Conservation (phyloP, 1,140 invertebrate species). For the Drosophila leontia region DNA sequence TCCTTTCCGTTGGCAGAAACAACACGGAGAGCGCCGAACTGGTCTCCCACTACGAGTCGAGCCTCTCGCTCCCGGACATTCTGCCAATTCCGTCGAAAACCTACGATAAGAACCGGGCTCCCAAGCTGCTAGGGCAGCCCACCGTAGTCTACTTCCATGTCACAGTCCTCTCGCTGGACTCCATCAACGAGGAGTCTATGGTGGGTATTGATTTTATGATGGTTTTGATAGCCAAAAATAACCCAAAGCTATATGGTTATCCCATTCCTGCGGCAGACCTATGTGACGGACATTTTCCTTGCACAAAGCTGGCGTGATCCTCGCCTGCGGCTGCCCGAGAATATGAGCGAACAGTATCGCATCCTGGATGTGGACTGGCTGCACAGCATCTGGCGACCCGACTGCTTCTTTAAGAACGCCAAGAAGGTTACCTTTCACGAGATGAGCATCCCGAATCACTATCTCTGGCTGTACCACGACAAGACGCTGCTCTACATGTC, state of each 20-base stretch:
- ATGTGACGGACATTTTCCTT: constrained; percentile 96
- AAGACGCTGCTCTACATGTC: constrained; percentile 96
- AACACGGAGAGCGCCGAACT: constrained; percentile 83
- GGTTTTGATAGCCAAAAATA: not conserved
- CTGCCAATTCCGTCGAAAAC: constrained; percentile 92
- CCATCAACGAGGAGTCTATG: constrained; percentile 97
- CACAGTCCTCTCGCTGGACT: constrained; percentile 94
- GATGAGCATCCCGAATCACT: constrained; percentile 97
- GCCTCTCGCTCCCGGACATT: constrained; percentile 92
- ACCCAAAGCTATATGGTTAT: not conserved
- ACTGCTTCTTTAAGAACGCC: constrained; percentile 97
- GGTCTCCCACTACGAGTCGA: constrained; percentile 86
- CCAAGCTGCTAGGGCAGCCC: constrained; percentile 93
- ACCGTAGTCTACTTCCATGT: constrained; percentile 96
- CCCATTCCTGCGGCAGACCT: constrained; percentile 88
- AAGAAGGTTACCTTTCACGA: constrained; percentile 97
- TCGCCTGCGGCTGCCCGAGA: constrained; percentile 92
- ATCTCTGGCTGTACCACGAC: constrained; percentile 95
- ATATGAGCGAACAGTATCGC: constrained; percentile 96
- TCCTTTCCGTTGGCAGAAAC: constrained; percentile 59
- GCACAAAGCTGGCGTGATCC: constrained; percentile 96
- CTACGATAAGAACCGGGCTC: constrained; percentile 95
- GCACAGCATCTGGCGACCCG: constrained; percentile 95
- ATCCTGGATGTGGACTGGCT: constrained; percentile 96
- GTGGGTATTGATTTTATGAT: constrained; percentile 86